Base-by-base conservation (phyloP, 2,888 invertebrate genomes). In the Crossocerus cetratus region DNA sequence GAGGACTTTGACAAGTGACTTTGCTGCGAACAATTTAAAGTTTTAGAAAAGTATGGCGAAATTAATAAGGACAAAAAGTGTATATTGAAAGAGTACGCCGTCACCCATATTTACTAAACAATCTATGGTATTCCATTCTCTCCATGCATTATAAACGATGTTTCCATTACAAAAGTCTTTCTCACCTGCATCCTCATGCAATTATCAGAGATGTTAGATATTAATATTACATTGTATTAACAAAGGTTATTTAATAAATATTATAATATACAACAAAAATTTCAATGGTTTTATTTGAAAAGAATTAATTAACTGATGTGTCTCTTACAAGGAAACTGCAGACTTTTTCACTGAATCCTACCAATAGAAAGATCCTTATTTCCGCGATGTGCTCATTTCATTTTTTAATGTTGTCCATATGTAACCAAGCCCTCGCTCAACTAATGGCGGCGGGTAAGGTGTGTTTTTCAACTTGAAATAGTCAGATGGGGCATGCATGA, bases 401-500 rank as follows among this genome's bases (percentile, higher is more conserved):
- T 89, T 89, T 76, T 78, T 83, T 16, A 90, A 74, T 16, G 90
- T 86, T 49, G 89, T 90, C 90, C 90, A 90, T 66, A 90, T 83
- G 18, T 87, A 90, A 65, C 87, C 88, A 54, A 80, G 78, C 54
- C 88, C 88, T 65, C 80, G 85, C 74, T 89, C 89, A n/a, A 83
- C 78, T 2, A 86, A 83, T 0, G 92, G 91, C 45, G 92, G 90
- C 0, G 96, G 96, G 89, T 96, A 97, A 0, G 97, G 97, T 14
- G 94, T 94, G 77, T 92, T 94, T 80, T 93, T 93, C 8, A 95
- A 92, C 86, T 94, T 94, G 90, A 95, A 97, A 91, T 98, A 98
- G 89, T 97, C 97, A 0, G 97, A 96, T 0, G 98, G 98, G 0
- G 97, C 97, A 86, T 97, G 97, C 95, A 97, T 97, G 18, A 98